Base-by-base conservation (phyloP, 2,797 vertebrate species). In the Poeciliopsis infans region DNA sequence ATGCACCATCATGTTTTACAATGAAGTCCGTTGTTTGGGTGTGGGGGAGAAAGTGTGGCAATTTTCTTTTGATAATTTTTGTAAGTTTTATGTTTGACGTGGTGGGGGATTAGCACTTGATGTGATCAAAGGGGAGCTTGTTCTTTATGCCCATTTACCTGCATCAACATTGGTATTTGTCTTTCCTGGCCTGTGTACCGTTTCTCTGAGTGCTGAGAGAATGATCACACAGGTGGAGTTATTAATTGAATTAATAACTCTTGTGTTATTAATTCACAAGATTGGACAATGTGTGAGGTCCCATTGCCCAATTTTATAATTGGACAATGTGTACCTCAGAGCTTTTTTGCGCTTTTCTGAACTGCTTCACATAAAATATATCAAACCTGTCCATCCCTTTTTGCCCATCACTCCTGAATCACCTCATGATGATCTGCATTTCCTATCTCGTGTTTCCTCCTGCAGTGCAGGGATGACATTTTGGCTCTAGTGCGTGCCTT, bases 31-130 rank as follows among this genome's bases (percentile, higher is more conserved):
- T 98, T 98, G 97, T 99, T 96, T 95, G 92, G 94, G 94, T 93
- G 25, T 93, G 95, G 93, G 95, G 86, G 75, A 86, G 92, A 94
- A 93, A 94, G 95, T 93, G 85, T 90, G 74, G 80, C 95, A 96
- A 96, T 97, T 96, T 94, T 95, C 95, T 96, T 96, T 96, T 96
- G 96, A 95, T 97, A 95, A 96, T 97, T 97, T 97, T 94, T 97
- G 96, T 95, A 97, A 97, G 96, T 95, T 92, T 95, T 95, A 93
- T 95, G 95, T 95, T 96, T 96, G 93, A 92, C 88, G 95, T 95
- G 92, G 95, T 88, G 90, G 93, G 91, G 93, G 92, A 86, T 91
- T 83, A 91, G 89, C 79, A 89, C 90, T 95, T 95, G 92, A 93
- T 95, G 86, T 86, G 78, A 81, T 87, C 86, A 79, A 86, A 87